Conservation (phyloP, 1,140 invertebrate species). For the Chlorops oryzae region DNA sequence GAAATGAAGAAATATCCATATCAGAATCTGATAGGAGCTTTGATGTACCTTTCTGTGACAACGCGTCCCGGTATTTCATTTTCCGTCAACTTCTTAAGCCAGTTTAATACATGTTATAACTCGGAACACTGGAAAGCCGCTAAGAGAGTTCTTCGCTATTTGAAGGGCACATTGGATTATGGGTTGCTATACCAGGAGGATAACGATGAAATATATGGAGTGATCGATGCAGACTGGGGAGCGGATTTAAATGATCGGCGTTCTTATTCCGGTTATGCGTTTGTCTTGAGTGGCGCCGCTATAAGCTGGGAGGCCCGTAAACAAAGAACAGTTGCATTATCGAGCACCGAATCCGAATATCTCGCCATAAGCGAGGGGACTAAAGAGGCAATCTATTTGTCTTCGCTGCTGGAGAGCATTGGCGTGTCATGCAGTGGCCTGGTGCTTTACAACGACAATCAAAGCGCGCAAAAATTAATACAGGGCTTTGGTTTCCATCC, state of each 20-base stretch:
- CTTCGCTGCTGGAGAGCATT: constrained; percentile 11
- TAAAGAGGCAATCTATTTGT: constrained; percentile 28
- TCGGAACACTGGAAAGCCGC: constrained; percentile 46
- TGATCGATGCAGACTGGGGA: constrained; percentile 38
- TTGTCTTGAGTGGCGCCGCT: constrained; percentile 6
- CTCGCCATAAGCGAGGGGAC: constrained; percentile 30
- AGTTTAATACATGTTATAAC: background rate
- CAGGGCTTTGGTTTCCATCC: constrained; percentile 38
- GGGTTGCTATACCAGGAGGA: constrained; percentile 15
- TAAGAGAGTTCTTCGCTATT: constrained; percentile 48
- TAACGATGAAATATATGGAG: background rate
- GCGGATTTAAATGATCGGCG: constrained; percentile 29
- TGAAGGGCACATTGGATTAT: constrained; percentile 37
- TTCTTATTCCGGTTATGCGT: constrained; percentile 23
- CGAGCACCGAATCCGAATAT: constrained; percentile 47
- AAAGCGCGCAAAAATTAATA: constrained; percentile 38
- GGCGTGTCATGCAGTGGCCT: constrained; percentile 3
- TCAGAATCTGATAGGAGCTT: constrained; percentile 13
- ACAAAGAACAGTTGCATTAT: constrained; percentile 24
- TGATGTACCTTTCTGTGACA: constrained; percentile 15
- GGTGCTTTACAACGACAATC: constrained; percentile 28
- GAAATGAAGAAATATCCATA: constrained; percentile 8
- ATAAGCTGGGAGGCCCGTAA: constrained; percentile 33
- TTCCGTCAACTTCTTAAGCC: constrained; percentile 35
- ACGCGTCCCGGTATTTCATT: constrained; percentile 48